Evolutionary conservation across 2,797 vertebrate genomes (phyloP).

Genomic region (Microtus californicus): DNA sequence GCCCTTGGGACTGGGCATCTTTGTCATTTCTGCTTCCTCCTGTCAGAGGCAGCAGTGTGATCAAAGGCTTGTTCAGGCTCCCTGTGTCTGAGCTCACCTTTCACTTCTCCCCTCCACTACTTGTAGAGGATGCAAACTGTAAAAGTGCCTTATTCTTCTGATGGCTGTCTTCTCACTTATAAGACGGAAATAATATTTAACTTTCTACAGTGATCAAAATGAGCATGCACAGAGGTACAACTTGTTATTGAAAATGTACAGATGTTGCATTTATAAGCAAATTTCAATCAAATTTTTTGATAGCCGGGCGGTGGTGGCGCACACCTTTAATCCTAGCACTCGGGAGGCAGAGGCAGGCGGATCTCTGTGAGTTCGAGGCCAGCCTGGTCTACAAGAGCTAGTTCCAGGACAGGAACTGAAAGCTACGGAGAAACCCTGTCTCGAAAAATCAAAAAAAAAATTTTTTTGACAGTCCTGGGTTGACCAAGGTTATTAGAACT

Average conservation of each 20-base stretch:
- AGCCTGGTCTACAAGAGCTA: too few species aligned
- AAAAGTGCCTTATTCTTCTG: background rate
- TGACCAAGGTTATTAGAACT: background rate
- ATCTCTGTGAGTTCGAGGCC: too few species aligned
- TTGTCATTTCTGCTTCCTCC: background rate
- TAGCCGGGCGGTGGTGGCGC: too few species aligned
- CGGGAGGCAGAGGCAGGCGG: too few species aligned
- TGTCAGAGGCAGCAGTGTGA: too few species aligned
- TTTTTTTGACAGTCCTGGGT: background rate
- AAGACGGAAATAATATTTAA: background rate
- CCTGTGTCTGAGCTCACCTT: background rate
- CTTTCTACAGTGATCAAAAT: background rate
- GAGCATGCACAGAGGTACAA: background rate
- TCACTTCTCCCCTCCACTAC: accelerated
- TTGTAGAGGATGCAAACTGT: background rate
- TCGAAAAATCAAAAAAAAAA: too few species aligned
- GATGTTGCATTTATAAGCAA: background rate
- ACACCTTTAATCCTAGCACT: too few species aligned
- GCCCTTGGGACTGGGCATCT: accelerated
- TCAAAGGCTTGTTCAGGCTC: background rate
- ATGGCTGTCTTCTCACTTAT: background rate
- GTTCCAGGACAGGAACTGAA: too few species aligned
- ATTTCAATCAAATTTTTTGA: background rate
- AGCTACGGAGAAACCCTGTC: too few species aligned
- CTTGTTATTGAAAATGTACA: background rate